Evolutionary conservation across 1,140 invertebrate species (phyloP).

Genomic region (Psilanteris sp.): DNA sequence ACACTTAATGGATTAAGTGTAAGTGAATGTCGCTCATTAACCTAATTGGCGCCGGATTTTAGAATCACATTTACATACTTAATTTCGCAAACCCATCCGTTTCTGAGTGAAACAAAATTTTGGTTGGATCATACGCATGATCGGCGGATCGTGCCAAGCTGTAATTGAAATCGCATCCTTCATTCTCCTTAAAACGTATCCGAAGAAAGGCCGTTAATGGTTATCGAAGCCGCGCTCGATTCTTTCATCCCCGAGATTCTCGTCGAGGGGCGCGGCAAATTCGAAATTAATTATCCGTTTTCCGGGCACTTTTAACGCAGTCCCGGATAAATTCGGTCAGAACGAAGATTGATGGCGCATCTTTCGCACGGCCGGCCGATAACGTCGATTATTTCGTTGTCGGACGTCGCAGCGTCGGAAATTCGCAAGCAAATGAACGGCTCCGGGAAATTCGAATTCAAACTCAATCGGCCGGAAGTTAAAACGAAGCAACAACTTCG

Average conservation of each 20-base stretch:
- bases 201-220: too few relatives aligned
- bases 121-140: too few relatives aligned
- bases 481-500: slow-evolving; percentile 11
- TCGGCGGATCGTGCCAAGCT: too few relatives aligned
- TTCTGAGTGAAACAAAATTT: too few relatives aligned
- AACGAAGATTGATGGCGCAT: slow-evolving; percentile 21
- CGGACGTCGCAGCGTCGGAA: not conserved
- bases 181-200: too few relatives aligned
- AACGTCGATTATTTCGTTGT: not conserved
- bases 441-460: slow-evolving; percentile 12
- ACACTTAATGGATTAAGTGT: too few relatives aligned
- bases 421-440: not conserved
- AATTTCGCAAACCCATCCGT: too few relatives aligned
- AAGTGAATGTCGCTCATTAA: too few relatives aligned
- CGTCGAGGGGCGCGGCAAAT: not conserved
- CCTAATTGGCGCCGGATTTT: too few relatives aligned
- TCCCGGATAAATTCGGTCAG: not conserved
- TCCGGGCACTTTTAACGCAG: not conserved
- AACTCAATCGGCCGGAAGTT: slow-evolving; percentile 12
- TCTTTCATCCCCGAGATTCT: not conserved
- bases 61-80: too few relatives aligned
- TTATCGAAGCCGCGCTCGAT: too few relatives aligned
- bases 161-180: not conserved
- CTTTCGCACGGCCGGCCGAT: too few relatives aligned
- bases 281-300: slow-evolving; percentile 17